Percentiles rank a stretch among this genome's conserved stretches.
phyloP scores from a whole-genome alignment of 2,797 vertebrate species.

The Sebastes vulpes region DNA sequence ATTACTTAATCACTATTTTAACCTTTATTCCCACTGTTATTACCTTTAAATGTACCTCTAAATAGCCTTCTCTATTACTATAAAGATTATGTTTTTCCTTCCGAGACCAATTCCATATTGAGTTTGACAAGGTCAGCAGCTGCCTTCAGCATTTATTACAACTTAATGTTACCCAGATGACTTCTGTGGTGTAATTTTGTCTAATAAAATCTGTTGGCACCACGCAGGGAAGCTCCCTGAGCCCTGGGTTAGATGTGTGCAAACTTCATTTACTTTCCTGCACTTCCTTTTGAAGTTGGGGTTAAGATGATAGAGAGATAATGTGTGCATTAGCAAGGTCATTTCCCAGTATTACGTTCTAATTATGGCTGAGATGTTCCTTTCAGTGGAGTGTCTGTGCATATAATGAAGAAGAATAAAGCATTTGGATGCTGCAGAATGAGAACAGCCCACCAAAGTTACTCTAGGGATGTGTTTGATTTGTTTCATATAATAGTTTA shows the following conservation, averaged over 20 bases:
- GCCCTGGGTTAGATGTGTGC: slow-evolving; percentile 9
- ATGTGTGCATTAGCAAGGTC: slow-evolving; percentile 40
- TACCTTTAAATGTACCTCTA: background rate
- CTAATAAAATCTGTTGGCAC: slow-evolving; percentile 20
- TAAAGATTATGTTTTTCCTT: background rate
- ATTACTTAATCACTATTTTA: background rate
- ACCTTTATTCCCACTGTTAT: background rate
- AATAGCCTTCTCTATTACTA: background rate
- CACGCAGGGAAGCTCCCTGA: background rate
- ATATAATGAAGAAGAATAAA: slow-evolving; percentile 2
- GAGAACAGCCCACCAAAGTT: background rate
- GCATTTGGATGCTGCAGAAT: background rate
- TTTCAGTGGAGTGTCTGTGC: background rate
- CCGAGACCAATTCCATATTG: background rate
- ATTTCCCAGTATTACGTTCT: slow-evolving; percentile 12
- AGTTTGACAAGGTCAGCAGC: slow-evolving; percentile 21
- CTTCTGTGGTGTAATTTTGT: slow-evolving; percentile 12
- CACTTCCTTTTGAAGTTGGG: slow-evolving; percentile 25
- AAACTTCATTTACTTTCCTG: slow-evolving; percentile 18
- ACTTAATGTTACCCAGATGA: slow-evolving; percentile 18
- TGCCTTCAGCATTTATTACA: slow-evolving; percentile 21
- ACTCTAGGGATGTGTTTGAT: background rate
- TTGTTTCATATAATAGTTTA: background rate
- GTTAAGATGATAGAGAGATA: slow-evolving; percentile 21
- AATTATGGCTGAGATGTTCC: background rate